Percentiles rank a stretch among this genome's conserved stretches.
phyloP scores from a whole-genome alignment of 2,113 vertebrate genomes.

The Apaloderma vittatum region DNA sequence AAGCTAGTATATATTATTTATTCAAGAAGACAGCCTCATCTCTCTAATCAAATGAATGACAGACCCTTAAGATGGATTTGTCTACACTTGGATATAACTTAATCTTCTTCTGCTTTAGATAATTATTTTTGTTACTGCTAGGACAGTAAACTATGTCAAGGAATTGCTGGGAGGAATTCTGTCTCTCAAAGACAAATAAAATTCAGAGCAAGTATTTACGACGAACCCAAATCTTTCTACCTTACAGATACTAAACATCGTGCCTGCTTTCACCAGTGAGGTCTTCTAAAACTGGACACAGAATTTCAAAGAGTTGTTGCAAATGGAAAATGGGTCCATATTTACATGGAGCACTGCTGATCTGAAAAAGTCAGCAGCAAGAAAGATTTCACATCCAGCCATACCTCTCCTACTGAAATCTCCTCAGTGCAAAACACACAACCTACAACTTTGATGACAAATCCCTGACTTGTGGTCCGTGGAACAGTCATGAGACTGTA shows the following conservation, averaged over 20 bases:
- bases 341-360: not conserved
- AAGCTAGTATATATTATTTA: not conserved
- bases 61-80: not conserved
- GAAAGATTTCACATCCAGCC: not conserved
- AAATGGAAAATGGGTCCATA: not conserved
- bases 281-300: not conserved
- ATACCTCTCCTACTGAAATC: accelerated
- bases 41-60: not conserved
- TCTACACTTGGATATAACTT: not conserved
- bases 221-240: not conserved
- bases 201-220: not conserved
- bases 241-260: not conserved
- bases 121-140: not conserved
- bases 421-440: not conserved
- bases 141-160: not conserved
- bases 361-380: not conserved
- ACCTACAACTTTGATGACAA: not conserved
- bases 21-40: not conserved
- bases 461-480: not conserved
- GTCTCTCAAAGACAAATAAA: not conserved
- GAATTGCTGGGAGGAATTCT: not conserved
- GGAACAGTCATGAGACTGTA: not conserved
- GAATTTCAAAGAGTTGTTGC: not conserved
- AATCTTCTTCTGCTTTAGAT: not conserved
- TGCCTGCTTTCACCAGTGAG: not conserved